Percentiles rank a stretch among this genome's conserved stretches.
Conservation (phyloP, 2,113 vertebrate genomes). For the Xyrauchen texanus region DNA sequence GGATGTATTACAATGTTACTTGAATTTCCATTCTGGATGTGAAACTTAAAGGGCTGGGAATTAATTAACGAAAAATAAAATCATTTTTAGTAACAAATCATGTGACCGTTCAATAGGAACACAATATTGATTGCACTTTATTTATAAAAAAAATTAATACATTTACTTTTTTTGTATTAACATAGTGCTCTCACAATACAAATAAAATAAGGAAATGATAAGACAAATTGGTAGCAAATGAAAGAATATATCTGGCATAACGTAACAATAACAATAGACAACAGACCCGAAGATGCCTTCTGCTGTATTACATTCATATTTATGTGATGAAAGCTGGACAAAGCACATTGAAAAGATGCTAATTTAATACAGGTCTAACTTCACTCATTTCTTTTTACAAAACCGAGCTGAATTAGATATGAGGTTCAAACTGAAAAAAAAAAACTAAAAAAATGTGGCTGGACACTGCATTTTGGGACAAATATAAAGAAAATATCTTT, state of each 20-base stretch:
- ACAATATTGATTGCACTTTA: slow-evolving; percentile 12
- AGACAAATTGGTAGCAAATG: not conserved
- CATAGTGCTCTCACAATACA: slow-evolving; percentile 11
- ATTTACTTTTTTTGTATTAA: not conserved
- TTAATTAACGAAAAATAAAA: not conserved
- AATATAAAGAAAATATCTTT: not conserved
- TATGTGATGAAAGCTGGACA: not conserved
- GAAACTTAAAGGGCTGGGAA: not conserved
- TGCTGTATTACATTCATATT: slow-evolving; percentile 21
- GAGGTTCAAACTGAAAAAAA: too few relatives aligned
- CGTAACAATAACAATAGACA: slow-evolving; percentile 6
- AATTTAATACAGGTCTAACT: too few relatives aligned
- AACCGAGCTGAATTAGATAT: too few relatives aligned
- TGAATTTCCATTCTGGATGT: not conserved
- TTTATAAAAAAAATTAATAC: not conserved
- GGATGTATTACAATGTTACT: not conserved
- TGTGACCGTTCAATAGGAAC: not conserved
- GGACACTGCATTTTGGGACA: not conserved
- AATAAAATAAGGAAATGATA: not conserved
- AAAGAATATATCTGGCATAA: not conserved
- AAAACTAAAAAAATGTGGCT: too few relatives aligned
- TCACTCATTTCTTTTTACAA: too few relatives aligned
- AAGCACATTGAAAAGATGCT: not conserved
- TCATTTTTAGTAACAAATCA: not conserved
- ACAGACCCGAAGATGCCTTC: slow-evolving; percentile 1